phyloP scores from a whole-genome alignment of 1,140 invertebrate species.

The Drosophila sucinea region DNA sequence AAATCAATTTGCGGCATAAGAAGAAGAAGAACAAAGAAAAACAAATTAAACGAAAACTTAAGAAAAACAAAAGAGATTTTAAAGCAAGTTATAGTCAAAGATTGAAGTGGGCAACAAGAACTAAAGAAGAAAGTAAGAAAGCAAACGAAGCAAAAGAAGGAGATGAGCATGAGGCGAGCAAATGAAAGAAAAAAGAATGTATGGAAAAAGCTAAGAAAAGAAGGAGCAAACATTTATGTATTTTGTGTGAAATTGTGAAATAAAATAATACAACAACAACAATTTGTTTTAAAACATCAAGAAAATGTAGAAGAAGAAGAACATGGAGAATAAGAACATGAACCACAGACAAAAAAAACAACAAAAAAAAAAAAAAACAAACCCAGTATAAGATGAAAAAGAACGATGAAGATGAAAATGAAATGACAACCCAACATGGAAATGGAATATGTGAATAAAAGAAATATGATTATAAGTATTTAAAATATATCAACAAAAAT shows the following conservation, averaged over 20 bases:
- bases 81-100: conserved; percentile 49
- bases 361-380: neutral
- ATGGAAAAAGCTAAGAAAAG: neutral
- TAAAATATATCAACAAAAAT: conserved; percentile 78
- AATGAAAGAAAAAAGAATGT: neutral
- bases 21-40: conserved; percentile 35
- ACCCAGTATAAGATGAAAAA: conserved; percentile 1
- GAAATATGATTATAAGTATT: conserved; percentile 76
- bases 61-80: conserved; percentile 30
- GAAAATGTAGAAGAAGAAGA: neutral
- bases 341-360: neutral
- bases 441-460: conserved; percentile 79
- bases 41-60: conserved; percentile 16
- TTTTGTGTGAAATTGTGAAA: conserved; percentile 24
- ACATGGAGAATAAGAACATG: neutral
- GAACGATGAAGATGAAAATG: conserved; percentile 13
- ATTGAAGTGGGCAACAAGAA: conserved; percentile 37
- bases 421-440: conserved; percentile 33
- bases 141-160: conserved; percentile 22
- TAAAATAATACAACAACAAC: conserved; percentile 20
- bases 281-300: conserved; percentile 43
- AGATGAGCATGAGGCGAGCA: neutral
- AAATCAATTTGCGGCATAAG: conserved; percentile 50
- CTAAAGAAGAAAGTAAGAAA: neutral
- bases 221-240: conserved; percentile 5